Percentiles rank a stretch among this genome's conserved stretches.
Conservation (phyloP, 2,113 vertebrate species). For the Silurus asotus region DNA sequence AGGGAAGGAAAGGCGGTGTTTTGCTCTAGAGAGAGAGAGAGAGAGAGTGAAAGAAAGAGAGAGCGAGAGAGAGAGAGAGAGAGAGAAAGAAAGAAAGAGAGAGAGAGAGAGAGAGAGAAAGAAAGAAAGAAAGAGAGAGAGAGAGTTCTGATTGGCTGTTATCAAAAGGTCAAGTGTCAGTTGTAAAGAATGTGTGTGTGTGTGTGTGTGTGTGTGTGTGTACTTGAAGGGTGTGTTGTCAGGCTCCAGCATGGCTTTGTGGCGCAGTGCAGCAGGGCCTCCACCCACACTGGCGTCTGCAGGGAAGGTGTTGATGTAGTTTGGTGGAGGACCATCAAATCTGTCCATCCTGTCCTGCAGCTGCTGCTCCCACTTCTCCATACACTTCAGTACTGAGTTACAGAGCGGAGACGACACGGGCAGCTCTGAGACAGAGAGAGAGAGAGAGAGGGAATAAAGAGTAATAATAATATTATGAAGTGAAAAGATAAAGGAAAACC, state of each 20-base stretch:
- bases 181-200: not conserved
- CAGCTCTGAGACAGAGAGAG: slow-evolving; percentile 76
- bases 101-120: not conserved
- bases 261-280: slow-evolving; percentile 86
- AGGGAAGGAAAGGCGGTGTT: slow-evolving; percentile 88
- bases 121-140: too few relatives aligned
- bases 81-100: too few relatives aligned
- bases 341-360: slow-evolving; percentile 90
- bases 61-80: not conserved
- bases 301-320: slow-evolving; percentile 91
- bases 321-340: slow-evolving; percentile 92
- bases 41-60: not conserved
- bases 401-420: slow-evolving; percentile 90
- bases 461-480: too few relatives aligned
- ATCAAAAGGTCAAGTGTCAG: not conserved
- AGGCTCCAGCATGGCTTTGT: slow-evolving; percentile 96
- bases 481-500: not conserved
- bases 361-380: slow-evolving; percentile 96
- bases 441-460: not conserved
- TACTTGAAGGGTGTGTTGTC: slow-evolving; percentile 99
- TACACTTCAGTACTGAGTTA: slow-evolving; percentile 88
- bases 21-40: slow-evolving; percentile 74
- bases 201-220: slow-evolving; percentile 50
- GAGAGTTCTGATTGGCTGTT: slow-evolving; percentile 2
- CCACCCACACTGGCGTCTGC: slow-evolving; percentile 80